Conservation (phyloP, 2,113 vertebrate genomes). For the Sclerurus mexicanus region DNA sequence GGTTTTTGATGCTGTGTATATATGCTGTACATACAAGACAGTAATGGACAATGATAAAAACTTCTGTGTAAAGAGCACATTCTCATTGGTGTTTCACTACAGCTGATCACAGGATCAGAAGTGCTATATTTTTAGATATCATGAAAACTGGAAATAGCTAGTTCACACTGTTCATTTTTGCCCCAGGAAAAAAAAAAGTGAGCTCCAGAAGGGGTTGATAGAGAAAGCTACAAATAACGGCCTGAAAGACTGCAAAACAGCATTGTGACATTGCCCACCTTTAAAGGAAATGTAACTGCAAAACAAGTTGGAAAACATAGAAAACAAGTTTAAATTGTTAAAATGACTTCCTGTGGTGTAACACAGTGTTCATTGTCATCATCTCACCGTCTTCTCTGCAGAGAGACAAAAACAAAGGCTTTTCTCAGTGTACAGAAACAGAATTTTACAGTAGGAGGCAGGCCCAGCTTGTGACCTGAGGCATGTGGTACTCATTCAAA, state of each 20-base stretch:
- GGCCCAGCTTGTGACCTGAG: not conserved
- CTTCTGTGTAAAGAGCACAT: not conserved
- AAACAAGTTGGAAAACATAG: not conserved
- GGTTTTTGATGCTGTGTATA: not conserved
- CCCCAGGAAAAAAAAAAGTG: not conserved
- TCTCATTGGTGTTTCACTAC: not conserved
- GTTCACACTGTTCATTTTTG: not conserved
- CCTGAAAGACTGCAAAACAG: not conserved
- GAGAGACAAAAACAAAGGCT: not conserved
- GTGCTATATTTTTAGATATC: not conserved
- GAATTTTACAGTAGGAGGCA: not conserved
- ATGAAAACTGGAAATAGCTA: not conserved
- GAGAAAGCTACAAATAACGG: not conserved
- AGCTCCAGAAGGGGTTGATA: not conserved
- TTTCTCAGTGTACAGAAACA: not conserved
- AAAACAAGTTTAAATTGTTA: not conserved
- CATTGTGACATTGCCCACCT: not conserved
- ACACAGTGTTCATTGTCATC: not conserved
- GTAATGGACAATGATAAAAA: not conserved
- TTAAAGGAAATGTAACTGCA: not conserved
- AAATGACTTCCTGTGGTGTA: not conserved
- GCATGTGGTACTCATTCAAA: not conserved
- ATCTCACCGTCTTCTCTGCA: not conserved
- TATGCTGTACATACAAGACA: not conserved
- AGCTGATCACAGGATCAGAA: not conserved